phyloP scores from a whole-genome alignment of 2,888 invertebrate genomes.

The Adela reaumurella region DNA sequence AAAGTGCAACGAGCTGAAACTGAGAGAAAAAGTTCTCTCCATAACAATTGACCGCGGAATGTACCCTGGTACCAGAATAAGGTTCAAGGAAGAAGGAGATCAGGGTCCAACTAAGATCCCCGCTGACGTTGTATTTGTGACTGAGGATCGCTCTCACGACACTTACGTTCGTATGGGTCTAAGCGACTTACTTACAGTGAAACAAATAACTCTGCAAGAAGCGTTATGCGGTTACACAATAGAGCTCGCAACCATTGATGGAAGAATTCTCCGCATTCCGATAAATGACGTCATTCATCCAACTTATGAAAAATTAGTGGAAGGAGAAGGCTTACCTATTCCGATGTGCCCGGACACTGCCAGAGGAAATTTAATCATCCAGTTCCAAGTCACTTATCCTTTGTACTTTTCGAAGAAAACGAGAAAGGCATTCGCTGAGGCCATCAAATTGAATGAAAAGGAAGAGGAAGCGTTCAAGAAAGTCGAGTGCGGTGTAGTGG shows the following conservation, averaged over 20 bases:
- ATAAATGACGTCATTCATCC: constrained; percentile 70
- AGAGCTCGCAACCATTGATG: constrained; percentile 66
- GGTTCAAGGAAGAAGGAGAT: constrained; percentile 77
- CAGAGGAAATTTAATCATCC: constrained; percentile 67
- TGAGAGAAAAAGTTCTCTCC: constrained; percentile 69
- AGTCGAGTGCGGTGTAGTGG: constrained; percentile 36
- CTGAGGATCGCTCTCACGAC: constrained; percentile 68
- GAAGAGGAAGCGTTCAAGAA: constrained; percentile 34
- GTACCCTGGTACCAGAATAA: constrained; percentile 66
- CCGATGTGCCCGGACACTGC: constrained; percentile 56
- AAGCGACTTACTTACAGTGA: constrained; percentile 62
- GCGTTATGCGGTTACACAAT: constrained; percentile 69
- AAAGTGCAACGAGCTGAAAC: constrained; percentile 58
- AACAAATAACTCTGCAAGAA: constrained; percentile 61
- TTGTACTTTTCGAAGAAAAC: constrained; percentile 40
- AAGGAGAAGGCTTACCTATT: constrained; percentile 71
- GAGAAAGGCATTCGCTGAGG: constrained; percentile 35
- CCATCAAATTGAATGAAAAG: constrained; percentile 31
- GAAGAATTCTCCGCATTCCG: constrained; percentile 62
- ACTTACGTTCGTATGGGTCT: constrained; percentile 60
- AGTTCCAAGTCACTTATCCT: constrained; percentile 54
- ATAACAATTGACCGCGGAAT: constrained; percentile 74
- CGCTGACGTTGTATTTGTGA: constrained; percentile 73
- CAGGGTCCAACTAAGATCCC: constrained; percentile 70
- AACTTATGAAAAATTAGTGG: constrained; percentile 64